These are phyloP conservation scores for Colletes collaris DNA, from an alignment of 2,888 invertebrate species.

Conservation along the genomic window DNA sequence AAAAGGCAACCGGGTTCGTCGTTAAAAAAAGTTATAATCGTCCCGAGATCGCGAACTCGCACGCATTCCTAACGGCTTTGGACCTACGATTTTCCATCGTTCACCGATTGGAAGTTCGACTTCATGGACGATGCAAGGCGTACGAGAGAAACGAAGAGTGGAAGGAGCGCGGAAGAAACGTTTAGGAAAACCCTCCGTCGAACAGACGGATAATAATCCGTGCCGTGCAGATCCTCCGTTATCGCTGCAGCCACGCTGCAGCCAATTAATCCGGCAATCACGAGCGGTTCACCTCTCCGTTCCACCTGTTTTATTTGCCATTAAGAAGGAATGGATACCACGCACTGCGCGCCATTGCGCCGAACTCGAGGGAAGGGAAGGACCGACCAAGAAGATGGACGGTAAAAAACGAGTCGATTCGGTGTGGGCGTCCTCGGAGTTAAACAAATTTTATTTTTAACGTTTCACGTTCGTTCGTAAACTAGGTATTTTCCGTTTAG, in stretches of 20 bases:
- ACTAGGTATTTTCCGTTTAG: too few species aligned
- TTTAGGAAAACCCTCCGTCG: slow-evolving; percentile 69
- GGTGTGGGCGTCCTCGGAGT: slow-evolving; percentile 60
- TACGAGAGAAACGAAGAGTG: slow-evolving; percentile 5
- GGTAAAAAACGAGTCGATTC: slow-evolving; percentile 52
- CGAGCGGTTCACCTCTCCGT: slow-evolving; percentile 70
- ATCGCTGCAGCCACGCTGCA: slow-evolving; percentile 71
- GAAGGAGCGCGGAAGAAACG: slow-evolving; percentile 62
- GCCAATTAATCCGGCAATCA: slow-evolving; percentile 80
- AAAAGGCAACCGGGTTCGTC: not conserved
- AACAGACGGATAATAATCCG: slow-evolving; percentile 71
- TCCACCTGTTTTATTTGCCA: slow-evolving; percentile 77
- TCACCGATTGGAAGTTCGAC: not conserved
- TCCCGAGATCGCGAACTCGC: not conserved
- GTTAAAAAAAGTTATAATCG: slow-evolving; percentile 27
- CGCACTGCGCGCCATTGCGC: slow-evolving; percentile 64
- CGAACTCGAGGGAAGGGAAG: slow-evolving; percentile 25
- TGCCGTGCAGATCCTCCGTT: slow-evolving; percentile 69
- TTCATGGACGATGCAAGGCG: not conserved
- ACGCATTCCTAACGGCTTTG: not conserved
- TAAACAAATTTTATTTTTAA: too few species aligned
- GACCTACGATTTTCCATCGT: slow-evolving; percentile 19
- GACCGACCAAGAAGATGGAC: slow-evolving; percentile 29
- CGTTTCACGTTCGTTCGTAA: too few species aligned
- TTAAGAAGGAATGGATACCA: slow-evolving; percentile 68